Evolutionary conservation across 2,888 invertebrate genomes (phyloP).

Genomic region (Psococerastis gibbosa): DNA sequence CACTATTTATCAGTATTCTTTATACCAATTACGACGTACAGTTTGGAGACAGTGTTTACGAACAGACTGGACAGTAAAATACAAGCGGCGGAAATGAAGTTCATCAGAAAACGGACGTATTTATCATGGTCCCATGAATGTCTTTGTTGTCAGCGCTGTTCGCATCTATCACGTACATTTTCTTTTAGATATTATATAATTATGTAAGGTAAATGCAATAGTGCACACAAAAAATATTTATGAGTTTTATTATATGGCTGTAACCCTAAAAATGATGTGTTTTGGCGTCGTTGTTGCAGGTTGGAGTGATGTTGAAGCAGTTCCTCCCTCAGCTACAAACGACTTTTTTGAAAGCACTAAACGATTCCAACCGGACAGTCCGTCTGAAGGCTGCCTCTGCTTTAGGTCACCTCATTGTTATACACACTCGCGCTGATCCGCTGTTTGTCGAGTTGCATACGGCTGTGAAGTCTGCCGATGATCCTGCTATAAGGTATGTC

Average conservation of each 20-base stretch:
- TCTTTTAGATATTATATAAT: no score
- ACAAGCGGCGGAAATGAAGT: no score
- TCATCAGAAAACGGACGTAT: no score
- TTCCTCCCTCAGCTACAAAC: conserved; percentile 97
- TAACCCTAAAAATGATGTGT: neutral
- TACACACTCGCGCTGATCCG: conserved; percentile 87
- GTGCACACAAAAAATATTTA: no score
- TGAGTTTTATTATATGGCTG: no score
- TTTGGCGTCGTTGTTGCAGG: conserved; percentile 31
- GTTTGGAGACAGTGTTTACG: no score
- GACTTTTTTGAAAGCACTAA: conserved; percentile 87
- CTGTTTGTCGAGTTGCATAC: conserved; percentile 85
- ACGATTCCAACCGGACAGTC: conserved; percentile 73
- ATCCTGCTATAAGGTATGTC: conserved; percentile 47
- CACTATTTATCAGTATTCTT: neutral
- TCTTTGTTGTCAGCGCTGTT: no score
- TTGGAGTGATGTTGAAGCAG: conserved; percentile 87
- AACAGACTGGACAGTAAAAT: no score
- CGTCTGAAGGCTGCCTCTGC: conserved; percentile 79
- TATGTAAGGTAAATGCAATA: no score
- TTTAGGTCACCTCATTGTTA: conserved; percentile 68
- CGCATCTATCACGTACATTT: no score
- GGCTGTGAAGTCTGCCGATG: conserved; percentile 66
- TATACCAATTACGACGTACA: no score
- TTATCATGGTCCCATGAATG: no score